phyloP scores from a whole-genome alignment of 2,113 vertebrate genomes.

The Pantherophis guttatus region DNA sequence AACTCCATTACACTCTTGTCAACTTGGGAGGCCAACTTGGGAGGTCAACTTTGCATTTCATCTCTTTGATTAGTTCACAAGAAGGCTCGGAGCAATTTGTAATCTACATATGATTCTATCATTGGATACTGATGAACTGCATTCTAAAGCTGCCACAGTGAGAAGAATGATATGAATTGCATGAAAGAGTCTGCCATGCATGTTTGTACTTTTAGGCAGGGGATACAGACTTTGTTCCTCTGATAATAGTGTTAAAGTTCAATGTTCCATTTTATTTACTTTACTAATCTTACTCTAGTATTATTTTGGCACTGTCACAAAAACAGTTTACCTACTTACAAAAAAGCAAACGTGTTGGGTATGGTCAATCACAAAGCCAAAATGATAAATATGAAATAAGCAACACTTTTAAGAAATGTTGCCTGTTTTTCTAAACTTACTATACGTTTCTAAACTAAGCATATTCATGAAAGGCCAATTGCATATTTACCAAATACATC shows the following conservation, averaged over 20 bases:
- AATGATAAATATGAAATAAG: not conserved
- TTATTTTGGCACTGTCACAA: not conserved
- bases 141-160: not conserved
- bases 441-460: not conserved
- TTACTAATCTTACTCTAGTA: not conserved
- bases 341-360: not conserved
- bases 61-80: not conserved
- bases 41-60: not conserved
- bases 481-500: not conserved
- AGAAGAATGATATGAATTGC: not conserved
- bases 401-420: not conserved
- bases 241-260: not conserved
- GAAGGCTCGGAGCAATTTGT: not conserved
- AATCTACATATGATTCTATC: not conserved
- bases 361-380: not conserved
- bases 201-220: not conserved
- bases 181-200: not conserved
- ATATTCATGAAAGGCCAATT: not conserved
- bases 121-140: not conserved
- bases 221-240: not conserved
- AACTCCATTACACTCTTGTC: not conserved
- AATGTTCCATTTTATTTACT: not conserved
- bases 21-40: slow-evolving; percentile 22
- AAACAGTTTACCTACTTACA: not conserved
- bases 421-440: not conserved